phyloP scores from a whole-genome alignment of 2,888 invertebrate species.

The Brachypalpus laphriformis region DNA sequence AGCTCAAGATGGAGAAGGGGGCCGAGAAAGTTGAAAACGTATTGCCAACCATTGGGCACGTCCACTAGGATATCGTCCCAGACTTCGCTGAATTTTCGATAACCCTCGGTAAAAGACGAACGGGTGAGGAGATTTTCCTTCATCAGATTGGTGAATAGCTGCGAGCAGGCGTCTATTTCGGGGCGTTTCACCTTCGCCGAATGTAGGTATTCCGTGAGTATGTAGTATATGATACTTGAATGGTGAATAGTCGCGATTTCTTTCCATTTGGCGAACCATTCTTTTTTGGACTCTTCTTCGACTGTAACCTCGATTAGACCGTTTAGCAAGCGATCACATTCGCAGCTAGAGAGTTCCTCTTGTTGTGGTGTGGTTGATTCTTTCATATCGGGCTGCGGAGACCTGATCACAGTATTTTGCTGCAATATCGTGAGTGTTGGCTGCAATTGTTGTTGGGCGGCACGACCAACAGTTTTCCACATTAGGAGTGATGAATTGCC shows the following conservation, averaged over 20 bases:
- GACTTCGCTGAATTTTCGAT: slow-evolving; percentile 77
- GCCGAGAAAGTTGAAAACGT: slow-evolving; percentile 80
- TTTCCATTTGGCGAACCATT: slow-evolving; percentile 76
- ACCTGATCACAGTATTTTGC: slow-evolving; percentile 30
- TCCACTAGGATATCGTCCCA: slow-evolving; percentile 79
- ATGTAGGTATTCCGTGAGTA: slow-evolving; percentile 79
- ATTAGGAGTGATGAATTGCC: slow-evolving; percentile 77
- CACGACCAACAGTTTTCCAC: slow-evolving; percentile 77
- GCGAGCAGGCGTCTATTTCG: slow-evolving; percentile 78
- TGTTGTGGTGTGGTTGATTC: background rate
- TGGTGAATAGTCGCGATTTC: slow-evolving; percentile 75
- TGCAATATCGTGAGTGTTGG: background rate
- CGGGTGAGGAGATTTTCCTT: slow-evolving; percentile 75
- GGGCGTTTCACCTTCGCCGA: slow-evolving; percentile 74
- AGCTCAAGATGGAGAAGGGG: slow-evolving; percentile 78
- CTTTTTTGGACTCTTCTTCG: slow-evolving; percentile 50
- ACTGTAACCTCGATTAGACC: slow-evolving; percentile 77
- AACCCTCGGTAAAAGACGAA: slow-evolving; percentile 76
- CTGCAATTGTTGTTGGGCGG: too few species aligned
- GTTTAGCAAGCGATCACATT: slow-evolving; percentile 77
- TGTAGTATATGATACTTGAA: slow-evolving; percentile 76
- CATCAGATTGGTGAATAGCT: slow-evolving; percentile 77
- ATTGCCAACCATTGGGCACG: slow-evolving; percentile 80
- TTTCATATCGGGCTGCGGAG: background rate
- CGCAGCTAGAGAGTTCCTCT: slow-evolving; percentile 36